Evolutionary conservation across 1,140 invertebrate genomes (phyloP), one percentile per base, ranked within the genome.

Genomic region (Cydia amplana): DNA sequence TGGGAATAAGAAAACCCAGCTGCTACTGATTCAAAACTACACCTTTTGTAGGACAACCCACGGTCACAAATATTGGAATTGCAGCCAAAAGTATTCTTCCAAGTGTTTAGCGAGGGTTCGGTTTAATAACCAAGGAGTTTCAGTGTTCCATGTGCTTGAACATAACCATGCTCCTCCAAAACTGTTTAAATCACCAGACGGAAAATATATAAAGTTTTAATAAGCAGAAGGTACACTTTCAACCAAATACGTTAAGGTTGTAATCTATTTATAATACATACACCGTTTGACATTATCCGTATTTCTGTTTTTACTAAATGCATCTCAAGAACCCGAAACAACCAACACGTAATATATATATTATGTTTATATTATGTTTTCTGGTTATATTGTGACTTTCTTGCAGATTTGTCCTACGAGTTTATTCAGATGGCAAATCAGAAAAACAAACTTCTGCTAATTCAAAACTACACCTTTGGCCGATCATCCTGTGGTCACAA

Each of bases 161-260:
- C 72, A 73, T 23, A 73, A 51, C 72, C 72, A 73, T n/a, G 5
- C 18, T 10, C 18, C 18, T 5, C 72, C 72, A 23, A 46, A 43
- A 73, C 16, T 46, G 5, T n/a, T 25, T 73, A 51, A n/a, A 25
- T 20, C 72, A 6, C 16, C 72, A 3, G 12, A 23, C 0, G 72
- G 46, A 43, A 46, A 49, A 49, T 73, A 73, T 28, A 10, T 25
- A 6, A 73, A n/a, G 7, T 1, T 67, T 18, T 67, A 12, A 32
- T 4, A 23, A 9, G 20, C 7, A 49, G 16, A 49, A 16, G 46
- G 16, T 5, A n/a, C 12, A 18, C 51, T 55, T 55, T 18, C 6
- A 0, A 18, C 12, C n/a, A 18, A 18, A 6, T 55, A 18, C 49
- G 25, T 49, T 49, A 16, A 49, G 16, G 4, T 18, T 55, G 6